Conservation (phyloP, 2,888 invertebrate species). For the Argyresthia goedartella region DNA sequence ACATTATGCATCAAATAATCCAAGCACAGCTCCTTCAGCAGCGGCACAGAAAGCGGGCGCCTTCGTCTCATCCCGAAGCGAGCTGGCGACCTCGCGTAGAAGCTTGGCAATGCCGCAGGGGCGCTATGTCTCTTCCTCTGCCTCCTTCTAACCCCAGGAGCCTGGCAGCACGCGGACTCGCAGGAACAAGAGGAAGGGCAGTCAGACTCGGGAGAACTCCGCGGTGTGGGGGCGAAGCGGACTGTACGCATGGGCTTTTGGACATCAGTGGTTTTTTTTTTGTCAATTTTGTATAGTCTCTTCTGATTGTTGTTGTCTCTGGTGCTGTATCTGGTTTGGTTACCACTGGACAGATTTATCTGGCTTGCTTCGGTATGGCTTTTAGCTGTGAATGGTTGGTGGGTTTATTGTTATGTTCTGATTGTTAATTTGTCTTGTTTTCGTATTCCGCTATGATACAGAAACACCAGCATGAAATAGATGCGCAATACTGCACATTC, state of each 20-base stretch:
- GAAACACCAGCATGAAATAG: too few relatives aligned
- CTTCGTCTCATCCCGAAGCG: constrained; percentile 27
- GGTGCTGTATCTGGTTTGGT: too few relatives aligned
- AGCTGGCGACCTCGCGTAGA: constrained; percentile 14
- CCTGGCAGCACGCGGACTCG: constrained; percentile 11
- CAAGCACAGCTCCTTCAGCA: constrained; percentile 66
- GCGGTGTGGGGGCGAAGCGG: constrained; percentile 48
- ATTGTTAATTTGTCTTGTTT: too few relatives aligned
- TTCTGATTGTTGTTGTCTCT: too few relatives aligned
- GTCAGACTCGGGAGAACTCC: constrained; percentile 29
- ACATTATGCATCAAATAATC: constrained; percentile 70
- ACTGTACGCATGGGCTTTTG: constrained; percentile 36
- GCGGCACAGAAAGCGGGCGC: constrained; percentile 48
- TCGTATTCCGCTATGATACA: too few relatives aligned
- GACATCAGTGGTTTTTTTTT: neutral
- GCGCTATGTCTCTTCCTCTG: constrained; percentile 23
- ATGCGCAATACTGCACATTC: too few relatives aligned
- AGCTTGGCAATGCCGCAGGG: constrained; percentile 15
- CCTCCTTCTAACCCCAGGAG: constrained; percentile 14
- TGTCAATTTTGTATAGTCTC: neutral
- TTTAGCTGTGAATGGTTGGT: too few relatives aligned
- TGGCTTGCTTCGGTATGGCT: too few relatives aligned
- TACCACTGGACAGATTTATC: too few relatives aligned
- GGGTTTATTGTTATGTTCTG: too few relatives aligned
- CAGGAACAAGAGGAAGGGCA: constrained; percentile 13